Evolutionary conservation across 2,113 vertebrate species (phyloP).

Genomic region (Daphoenositta chrysoptera): DNA sequence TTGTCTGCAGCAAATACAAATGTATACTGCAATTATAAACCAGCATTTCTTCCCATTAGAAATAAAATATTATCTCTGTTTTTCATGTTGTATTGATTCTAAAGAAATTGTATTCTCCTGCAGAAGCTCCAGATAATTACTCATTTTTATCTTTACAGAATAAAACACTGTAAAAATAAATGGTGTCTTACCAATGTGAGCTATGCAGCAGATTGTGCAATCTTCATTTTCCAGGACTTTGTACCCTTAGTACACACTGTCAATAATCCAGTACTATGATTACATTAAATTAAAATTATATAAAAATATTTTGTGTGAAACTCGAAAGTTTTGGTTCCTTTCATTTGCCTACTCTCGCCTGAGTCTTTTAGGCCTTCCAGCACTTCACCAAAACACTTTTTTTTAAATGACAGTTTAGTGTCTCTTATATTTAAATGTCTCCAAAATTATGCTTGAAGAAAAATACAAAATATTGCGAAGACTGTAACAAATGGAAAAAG

Average conservation of each 20-base stretch:
- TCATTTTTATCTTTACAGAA: neutral
- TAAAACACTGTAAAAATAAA: neutral
- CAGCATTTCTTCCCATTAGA: neutral
- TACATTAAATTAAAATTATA: slow-evolving; percentile 3
- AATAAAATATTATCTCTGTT: neutral
- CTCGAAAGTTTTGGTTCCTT: slow-evolving; percentile 33
- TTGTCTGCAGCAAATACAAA: slow-evolving; percentile 3
- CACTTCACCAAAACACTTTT: slow-evolving; percentile 39
- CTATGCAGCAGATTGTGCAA: neutral
- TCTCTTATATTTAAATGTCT: slow-evolving; percentile 54
- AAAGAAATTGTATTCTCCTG: neutral
- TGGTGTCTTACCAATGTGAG: neutral
- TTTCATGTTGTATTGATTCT: neutral
- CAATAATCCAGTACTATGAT: neutral
- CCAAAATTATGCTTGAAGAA: slow-evolving; percentile 54
- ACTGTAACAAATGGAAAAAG: slow-evolving; percentile 43
- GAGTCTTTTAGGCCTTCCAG: slow-evolving; percentile 37
- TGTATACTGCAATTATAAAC: slow-evolving; percentile 26
- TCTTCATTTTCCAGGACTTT: neutral
- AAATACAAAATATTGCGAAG: slow-evolving; percentile 56
- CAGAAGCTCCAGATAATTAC: neutral
- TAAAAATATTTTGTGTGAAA: slow-evolving; percentile 31
- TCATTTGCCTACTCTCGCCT: neutral
- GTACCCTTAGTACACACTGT: neutral
- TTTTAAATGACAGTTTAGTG: slow-evolving; percentile 44